Conservation (phyloP, 2,113 vertebrate species). For the Phainopepla nitens region DNA sequence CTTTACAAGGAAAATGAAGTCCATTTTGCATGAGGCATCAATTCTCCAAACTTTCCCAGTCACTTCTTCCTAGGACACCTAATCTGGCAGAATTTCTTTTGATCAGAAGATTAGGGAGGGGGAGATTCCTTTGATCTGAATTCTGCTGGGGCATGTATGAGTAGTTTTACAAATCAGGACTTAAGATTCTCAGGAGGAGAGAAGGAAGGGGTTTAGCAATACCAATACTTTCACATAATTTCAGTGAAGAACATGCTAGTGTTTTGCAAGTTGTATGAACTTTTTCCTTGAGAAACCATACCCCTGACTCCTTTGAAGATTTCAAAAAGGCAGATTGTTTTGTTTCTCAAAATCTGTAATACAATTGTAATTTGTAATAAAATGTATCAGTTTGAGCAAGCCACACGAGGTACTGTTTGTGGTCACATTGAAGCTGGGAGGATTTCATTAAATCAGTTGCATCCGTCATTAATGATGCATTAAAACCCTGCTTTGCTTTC, state of each 20-base stretch:
- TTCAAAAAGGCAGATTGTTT: background rate
- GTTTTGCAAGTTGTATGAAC: slow-evolving; percentile 16
- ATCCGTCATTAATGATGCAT: background rate
- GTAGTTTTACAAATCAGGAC: slow-evolving; percentile 3
- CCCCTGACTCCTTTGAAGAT: slow-evolving; percentile 9
- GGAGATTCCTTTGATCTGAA: slow-evolving; percentile 11
- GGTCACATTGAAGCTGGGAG: background rate
- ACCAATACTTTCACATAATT: slow-evolving; percentile 21
- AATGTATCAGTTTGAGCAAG: background rate
- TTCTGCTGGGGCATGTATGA: slow-evolving; percentile 20
- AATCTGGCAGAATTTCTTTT: slow-evolving; percentile 4
- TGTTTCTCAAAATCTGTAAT: slow-evolving; percentile 18
- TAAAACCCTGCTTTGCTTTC: background rate
- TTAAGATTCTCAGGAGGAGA: slow-evolving; percentile 40
- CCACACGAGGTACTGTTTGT: background rate
- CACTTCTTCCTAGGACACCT: background rate
- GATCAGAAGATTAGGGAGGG: background rate
- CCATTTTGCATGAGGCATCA: background rate
- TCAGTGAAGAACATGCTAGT: background rate
- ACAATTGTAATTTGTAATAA: background rate
- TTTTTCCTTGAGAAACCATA: slow-evolving; percentile 49
- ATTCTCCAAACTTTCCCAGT: slow-evolving; percentile 24
- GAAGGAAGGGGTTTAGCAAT: slow-evolving; percentile 12
- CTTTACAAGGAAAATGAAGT: background rate
- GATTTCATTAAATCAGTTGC: background rate